These are phyloP conservation scores for Phyllotreta cruciferae DNA, from an alignment of 2,888 invertebrate species.

Conservation along the genomic window DNA sequence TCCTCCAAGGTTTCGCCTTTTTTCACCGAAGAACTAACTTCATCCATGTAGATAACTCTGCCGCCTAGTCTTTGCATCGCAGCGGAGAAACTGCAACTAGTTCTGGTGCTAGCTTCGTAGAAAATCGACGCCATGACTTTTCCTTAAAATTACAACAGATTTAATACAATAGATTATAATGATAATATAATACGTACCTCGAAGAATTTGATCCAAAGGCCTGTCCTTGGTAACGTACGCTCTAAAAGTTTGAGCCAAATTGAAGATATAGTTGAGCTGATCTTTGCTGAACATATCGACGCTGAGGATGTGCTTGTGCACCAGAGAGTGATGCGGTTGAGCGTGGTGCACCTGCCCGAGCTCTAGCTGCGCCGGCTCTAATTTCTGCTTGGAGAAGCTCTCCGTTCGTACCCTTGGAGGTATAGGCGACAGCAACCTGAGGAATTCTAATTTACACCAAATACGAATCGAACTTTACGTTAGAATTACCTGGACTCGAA, in stretches of 20 bases:
- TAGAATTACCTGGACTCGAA: constrained; percentile 30
- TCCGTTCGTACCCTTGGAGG: constrained; percentile 51
- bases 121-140: constrained; percentile 96
- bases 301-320: constrained; percentile 82
- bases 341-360: constrained; percentile 44
- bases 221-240: constrained; percentile 83
- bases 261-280: constrained; percentile 90
- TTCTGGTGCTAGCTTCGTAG: constrained; percentile 97
- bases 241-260: constrained; percentile 88
- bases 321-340: constrained; percentile 61
- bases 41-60: constrained; percentile 88
- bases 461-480: background rate
- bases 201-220: constrained; percentile 82
- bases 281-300: constrained; percentile 90
- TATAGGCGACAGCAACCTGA: constrained; percentile 45
- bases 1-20: constrained; percentile 97
- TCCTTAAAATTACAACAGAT: constrained; percentile 61
- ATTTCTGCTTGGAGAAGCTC: constrained; percentile 47
- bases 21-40: constrained; percentile 88
- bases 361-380: constrained; percentile 28
- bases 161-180: background rate
- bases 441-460: background rate
- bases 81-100: constrained; percentile 93
- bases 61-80: constrained; percentile 98
- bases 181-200: constrained; percentile 26